Evolutionary conservation across 2,113 vertebrate species (phyloP), one percentile per base, ranked within the genome.

Genomic region (Colaptes auratus): DNA sequence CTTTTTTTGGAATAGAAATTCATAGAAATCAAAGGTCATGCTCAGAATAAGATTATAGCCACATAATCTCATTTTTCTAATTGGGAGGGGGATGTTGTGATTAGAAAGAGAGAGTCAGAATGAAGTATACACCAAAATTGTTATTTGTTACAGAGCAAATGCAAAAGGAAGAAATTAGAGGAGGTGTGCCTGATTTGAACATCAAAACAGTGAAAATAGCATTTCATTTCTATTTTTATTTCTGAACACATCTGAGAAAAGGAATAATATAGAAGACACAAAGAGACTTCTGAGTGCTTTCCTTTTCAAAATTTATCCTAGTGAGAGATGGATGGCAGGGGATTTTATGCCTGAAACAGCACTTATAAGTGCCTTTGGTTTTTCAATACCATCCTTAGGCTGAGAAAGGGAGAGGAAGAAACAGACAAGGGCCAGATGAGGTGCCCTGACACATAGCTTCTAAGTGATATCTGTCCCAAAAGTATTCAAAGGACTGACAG

Each of bases 191-290:
- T 35, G 69, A 89, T 89, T 86, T 83, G 61, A 91, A 94, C 89
- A 93, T 94, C 79, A 90, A 86, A 95, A 86, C 79, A 81, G 72
- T 93, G 91, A 91, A 97, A 96, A 97, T 58, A 93, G 53, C 85
- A 78, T 93, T 96, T 84, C 28, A n/a, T 86, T 96, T 88, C 96
- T 95, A 91, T 95, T 95, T 95, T 95, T 95, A 90, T 95, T 94
- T 86, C 93, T 86, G 72, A 86, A 94, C 63, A 67, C 85, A 77
- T 86, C 64, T 36, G 31, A 95, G 69, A 67, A 81, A 80, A 80
- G 82, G 35, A 84, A 84, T 93, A 85, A 89, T 81, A 60, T 86
- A 89, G 87, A 80, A 95, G 76, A 64, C 75, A 88, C 66, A 89
- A 86, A 60, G 53, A 92, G 72, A 48, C 53, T 91, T 89, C 60